Conservation (phyloP, 2,888 invertebrate genomes). For the Spatulosminthurus flaviceps region DNA sequence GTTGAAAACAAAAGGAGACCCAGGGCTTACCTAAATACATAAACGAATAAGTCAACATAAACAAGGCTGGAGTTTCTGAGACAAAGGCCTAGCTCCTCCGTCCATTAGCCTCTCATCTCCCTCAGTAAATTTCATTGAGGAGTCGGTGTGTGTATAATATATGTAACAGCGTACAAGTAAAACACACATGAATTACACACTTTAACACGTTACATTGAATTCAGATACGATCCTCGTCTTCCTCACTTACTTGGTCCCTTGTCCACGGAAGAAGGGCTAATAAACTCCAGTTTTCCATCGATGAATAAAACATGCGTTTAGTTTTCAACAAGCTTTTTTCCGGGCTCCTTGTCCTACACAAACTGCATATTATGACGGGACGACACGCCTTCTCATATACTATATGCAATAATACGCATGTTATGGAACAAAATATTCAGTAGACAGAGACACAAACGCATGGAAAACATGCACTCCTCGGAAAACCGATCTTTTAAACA, state of each 20-base stretch:
- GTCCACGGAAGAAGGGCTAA: neutral
- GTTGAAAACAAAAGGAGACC: constrained; percentile 9
- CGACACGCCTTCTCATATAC: too few species aligned
- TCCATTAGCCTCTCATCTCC: neutral
- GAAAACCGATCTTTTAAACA: neutral
- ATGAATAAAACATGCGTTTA: constrained; percentile 37
- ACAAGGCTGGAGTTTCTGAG: constrained; percentile 14
- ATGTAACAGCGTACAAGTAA: constrained; percentile 6
- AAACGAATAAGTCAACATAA: constrained; percentile 13
- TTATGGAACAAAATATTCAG: too few species aligned
- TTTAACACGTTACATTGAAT: constrained; percentile 41
- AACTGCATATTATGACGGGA: too few species aligned
- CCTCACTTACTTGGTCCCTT: constrained; percentile 3
- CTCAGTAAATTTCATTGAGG: too few species aligned
- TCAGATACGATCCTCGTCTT: constrained; percentile 4
- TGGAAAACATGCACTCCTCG: neutral
- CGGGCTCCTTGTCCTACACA: neutral
- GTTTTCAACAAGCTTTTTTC: neutral
- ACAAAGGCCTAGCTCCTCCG: neutral
- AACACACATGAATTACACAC: constrained; percentile 39
- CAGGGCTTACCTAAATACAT: neutral
- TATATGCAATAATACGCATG: too few species aligned
- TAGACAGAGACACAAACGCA: too few species aligned
- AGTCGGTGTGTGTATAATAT: neutral
- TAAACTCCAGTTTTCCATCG: neutral